Base-by-base conservation (phyloP, 2,888 invertebrate species). In the Sesia bembeciformis region DNA sequence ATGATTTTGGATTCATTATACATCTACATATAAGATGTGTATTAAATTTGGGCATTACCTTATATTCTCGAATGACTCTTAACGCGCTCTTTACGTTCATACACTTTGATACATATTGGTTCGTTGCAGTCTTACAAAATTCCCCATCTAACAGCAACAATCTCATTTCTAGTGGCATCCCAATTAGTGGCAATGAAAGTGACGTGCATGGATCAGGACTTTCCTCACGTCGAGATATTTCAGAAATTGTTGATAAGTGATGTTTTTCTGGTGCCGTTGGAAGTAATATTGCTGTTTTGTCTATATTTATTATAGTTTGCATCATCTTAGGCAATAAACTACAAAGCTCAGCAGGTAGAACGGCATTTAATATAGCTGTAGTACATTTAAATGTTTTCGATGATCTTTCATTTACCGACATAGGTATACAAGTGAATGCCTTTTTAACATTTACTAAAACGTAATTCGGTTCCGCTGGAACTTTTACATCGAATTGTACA, bases 291-390 rank as follows among this genome's bases (percentile, higher is more conserved):
- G 62, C 50, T 40, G 55, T 58, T 39, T 58, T 59, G 8, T 40
- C 65, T 3, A 62, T 58, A 49, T 76, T 63, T 39, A 70, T 57
- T 54, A 81, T 64, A n/a, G 65, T 68, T 40, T 59, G 61, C 59
- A 87, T 70, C 59, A 86, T 68, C 62, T 68, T 76, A 6, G 88
- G 88, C 53, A 88, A 57, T 56, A 87, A 72, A 56, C 71, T 80
- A 55, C 88, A 88, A 54, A 88, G 64, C 57, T 86, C 82, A 8
- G 85, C 87, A 4, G 88, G 88, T 52, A 88, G 67, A 57, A 76
- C 68, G 5, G 81, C 74, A 61, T 87, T 86, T 3, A 78, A 51
- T 51, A 88, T 76, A 23, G 73, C 72, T 8, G 72, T 78, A 62
- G 81, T 75, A 61, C 76, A 83, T 70, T 86, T 85, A 52, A 76